phyloP scores from a whole-genome alignment of 2,797 vertebrate species.

The Atherinosoma microstoma region DNA sequence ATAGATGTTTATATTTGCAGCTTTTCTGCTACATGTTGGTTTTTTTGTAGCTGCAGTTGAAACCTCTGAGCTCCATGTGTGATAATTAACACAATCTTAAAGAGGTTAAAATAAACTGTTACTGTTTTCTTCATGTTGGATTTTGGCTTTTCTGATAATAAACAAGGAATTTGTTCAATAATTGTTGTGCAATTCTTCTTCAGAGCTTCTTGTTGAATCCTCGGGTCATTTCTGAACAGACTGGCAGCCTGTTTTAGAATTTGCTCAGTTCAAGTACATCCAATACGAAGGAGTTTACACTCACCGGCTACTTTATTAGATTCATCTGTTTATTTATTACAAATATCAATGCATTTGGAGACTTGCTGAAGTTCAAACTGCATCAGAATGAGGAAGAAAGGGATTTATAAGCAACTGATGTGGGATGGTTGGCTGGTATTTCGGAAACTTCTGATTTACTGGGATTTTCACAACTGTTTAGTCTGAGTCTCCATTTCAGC shows the following conservation, averaged over 20 bases:
- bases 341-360: too few species aligned
- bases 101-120: neutral
- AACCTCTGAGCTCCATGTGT: neutral
- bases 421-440: neutral
- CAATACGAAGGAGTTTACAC: neutral
- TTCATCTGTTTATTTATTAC: too few species aligned
- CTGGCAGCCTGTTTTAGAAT: neutral
- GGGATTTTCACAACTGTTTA: neutral
- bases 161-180: conserved; percentile 19
- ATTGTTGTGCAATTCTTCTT: neutral
- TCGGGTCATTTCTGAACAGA: too few species aligned
- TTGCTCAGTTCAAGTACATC: neutral
- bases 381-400: too few species aligned
- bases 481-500: too few species aligned
- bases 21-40: neutral
- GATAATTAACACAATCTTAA: neutral
- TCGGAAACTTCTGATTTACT: neutral
- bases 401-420: too few species aligned
- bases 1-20: neutral
- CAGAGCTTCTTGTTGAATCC: too few species aligned
- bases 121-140: conserved; percentile 16
- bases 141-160: conserved; percentile 45
- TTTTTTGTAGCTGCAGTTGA: neutral
- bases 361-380: neutral
- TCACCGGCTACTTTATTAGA: neutral